Base-by-base conservation (phyloP, 1,140 invertebrate species). In the Nixonia krombeini region DNA sequence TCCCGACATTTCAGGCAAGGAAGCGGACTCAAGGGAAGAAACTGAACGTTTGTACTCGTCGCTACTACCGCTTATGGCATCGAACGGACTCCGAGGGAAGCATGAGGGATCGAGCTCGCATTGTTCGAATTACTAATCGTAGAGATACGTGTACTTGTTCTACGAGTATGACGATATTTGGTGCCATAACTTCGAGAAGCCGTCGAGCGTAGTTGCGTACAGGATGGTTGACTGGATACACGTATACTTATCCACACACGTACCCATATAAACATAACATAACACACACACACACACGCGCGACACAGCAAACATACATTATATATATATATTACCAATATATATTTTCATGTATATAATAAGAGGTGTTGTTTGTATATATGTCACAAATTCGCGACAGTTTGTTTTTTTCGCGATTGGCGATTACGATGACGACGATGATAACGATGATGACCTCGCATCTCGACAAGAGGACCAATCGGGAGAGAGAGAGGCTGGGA, bases 341-440 rank as follows among this genome's bases (percentile, higher is more conserved):
- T 81, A 81, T 81, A 76, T 82, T 78, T 75, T 78, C 70, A 76
- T 82, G 74, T 83, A 82, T 81, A 84, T 81, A 82, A 78, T 76
- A 78, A 73, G 62, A 80, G 70, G 80, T 83, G 80, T 84, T 85
- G 81, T 83, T 83, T 85, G 80, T 85, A 85, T 84, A 85, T 83
- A 83, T 79, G 76, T 83, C 75, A 74, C 67, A 57, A 75, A 75
- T 75, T 76, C 68, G 67, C 75, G 68, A 72, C 74, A 74, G 70
- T 78, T 70, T 69, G 66, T 68, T 68, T 74, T 62, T 69, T 62
- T 50, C 65, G 56, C 70, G 72, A 76, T 50, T 9, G 18, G 10
- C 4, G 16, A 35, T 12, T 15, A 40, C 31, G 17, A 9, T n/a
- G 12, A n/a, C 5, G 12, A 5, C 33, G n/a, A n/a, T 8, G 16